Conservation (phyloP, 2,888 invertebrate species). For the Octonoba sinensis region DNA sequence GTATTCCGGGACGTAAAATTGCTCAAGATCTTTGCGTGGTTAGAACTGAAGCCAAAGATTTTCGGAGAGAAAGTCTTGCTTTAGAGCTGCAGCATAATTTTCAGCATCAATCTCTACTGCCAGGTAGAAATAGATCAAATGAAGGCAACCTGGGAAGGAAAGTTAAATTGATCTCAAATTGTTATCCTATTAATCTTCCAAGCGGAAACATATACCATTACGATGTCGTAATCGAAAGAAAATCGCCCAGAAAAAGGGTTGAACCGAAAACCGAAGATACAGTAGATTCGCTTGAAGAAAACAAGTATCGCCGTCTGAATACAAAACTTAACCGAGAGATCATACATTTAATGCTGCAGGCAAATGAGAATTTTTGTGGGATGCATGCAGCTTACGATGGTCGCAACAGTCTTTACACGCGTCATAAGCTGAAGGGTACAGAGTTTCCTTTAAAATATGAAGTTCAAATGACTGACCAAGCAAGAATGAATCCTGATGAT, state of each 20-base stretch:
- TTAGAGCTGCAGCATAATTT: no score
- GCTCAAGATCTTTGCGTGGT: no score
- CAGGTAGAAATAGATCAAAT: no score
- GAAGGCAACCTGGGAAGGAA: constrained; percentile 18
- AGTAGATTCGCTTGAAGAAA: not conserved
- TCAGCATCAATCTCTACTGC: no score
- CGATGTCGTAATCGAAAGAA: constrained; percentile 71
- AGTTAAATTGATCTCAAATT: constrained; percentile 71
- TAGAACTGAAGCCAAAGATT: no score
- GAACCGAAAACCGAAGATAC: not conserved
- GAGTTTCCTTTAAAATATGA: not conserved
- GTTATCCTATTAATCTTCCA: constrained; percentile 74
- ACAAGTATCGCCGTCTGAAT: constrained; percentile 30
- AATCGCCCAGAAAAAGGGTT: not conserved
- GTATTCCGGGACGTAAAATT: no score
- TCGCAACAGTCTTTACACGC: constrained; percentile 74
- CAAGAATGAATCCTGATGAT: not conserved
- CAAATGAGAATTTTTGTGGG: constrained; percentile 71
- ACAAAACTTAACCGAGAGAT: constrained; percentile 73
- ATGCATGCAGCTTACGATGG: constrained; percentile 75
- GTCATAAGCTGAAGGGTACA: constrained; percentile 71
- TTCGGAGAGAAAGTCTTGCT: no score
- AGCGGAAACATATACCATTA: constrained; percentile 74
- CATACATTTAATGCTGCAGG: constrained; percentile 72
- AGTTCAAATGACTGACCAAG: not conserved